Evolutionary conservation across 2,113 vertebrate species (phyloP).

Genomic region (Pterocles orientalis): DNA sequence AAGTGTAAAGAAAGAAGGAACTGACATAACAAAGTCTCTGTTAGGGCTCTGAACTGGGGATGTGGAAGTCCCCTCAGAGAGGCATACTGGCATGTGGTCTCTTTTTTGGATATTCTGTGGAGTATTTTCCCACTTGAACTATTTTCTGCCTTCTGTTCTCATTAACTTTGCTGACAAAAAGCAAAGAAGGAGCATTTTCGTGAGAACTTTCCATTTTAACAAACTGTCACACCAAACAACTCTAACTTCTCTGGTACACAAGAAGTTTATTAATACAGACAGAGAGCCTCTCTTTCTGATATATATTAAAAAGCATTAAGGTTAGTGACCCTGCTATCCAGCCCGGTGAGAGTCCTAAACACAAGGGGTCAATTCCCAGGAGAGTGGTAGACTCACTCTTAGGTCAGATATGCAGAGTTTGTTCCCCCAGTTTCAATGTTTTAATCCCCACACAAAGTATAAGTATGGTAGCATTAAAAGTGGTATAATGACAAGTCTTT

Average conservation of each 20-base stretch:
- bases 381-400: background rate
- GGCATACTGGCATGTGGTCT: fast-evolving
- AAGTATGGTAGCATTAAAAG: background rate
- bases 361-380: background rate
- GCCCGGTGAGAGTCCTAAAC: background rate
- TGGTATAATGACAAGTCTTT: background rate
- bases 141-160: background rate
- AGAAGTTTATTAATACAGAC: background rate
- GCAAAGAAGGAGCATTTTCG: background rate
- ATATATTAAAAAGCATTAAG: fast-evolving
- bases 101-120: background rate
- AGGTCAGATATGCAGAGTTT: background rate
- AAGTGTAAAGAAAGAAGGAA: background rate
- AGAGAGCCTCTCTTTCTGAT: background rate
- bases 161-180: background rate
- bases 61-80: background rate
- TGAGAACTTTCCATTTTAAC: background rate
- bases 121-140: background rate
- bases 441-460: background rate
- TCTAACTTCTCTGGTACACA: background rate
- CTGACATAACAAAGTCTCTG: background rate
- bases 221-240: background rate
- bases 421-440: background rate
- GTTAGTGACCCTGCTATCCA: background rate
- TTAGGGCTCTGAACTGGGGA: background rate